A percentile compares a stretch with the other conserved stretches of the same genome.
Conservation (phyloP, 2,888 invertebrate species). For the Parapristionchus giblindavisi region DNA sequence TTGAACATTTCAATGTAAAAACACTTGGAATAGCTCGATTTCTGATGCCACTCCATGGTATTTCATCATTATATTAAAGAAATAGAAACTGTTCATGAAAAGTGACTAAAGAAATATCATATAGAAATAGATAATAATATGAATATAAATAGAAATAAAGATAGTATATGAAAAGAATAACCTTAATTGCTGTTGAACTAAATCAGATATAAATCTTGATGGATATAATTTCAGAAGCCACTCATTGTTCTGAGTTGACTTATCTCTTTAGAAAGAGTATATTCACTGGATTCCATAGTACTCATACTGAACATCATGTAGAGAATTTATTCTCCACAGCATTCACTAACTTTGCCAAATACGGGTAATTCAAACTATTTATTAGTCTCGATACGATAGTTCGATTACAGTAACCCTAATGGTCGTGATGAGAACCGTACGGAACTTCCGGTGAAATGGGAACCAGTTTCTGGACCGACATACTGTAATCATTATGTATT, state of each 20-base stretch:
- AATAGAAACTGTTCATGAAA: background rate
- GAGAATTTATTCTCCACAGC: slow-evolving; percentile 26
- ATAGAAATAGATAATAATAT: no score
- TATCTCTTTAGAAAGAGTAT: slow-evolving; percentile 27
- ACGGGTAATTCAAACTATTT: background rate
- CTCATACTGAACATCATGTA: background rate
- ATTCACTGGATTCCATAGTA: background rate
- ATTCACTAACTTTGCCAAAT: slow-evolving; percentile 30
- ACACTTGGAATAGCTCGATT: slow-evolving; percentile 56
- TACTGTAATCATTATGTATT: background rate
- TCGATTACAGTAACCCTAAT: slow-evolving; percentile 15
- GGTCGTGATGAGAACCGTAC: background rate
- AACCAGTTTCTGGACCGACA: background rate
- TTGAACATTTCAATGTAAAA: slow-evolving; percentile 57
- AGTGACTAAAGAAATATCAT: background rate
- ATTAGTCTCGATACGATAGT: background rate
- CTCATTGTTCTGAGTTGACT: slow-evolving; percentile 30
- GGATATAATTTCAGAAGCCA: slow-evolving; percentile 2
- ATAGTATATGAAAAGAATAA: no score
- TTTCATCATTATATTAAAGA: background rate
- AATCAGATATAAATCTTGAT: background rate
- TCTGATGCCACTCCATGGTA: slow-evolving; percentile 52
- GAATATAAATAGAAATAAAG: no score
- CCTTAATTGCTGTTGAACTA: background rate
- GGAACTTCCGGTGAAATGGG: slow-evolving; percentile 6